Evolutionary conservation across 2,113 vertebrate species (phyloP).

Genomic region (Petromus typicus): DNA sequence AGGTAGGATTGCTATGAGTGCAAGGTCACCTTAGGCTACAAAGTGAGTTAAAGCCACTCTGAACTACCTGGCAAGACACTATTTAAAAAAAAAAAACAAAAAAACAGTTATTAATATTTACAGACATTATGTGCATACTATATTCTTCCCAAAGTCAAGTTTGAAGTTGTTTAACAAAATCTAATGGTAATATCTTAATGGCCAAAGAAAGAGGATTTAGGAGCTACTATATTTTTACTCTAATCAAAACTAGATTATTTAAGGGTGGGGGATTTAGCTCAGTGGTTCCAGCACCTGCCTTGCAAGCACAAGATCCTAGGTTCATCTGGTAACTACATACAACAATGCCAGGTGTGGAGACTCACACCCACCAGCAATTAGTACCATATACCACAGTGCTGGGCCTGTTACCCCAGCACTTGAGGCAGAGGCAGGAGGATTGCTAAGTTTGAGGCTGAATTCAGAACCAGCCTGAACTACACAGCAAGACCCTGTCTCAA

Average conservation of each 20-base stretch:
- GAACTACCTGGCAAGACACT: not conserved
- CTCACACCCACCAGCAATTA: no score
- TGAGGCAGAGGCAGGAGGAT: no score
- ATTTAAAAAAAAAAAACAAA: not conserved
- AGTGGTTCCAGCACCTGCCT: no score
- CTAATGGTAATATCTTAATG: slow-evolving; percentile 37
- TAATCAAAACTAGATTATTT: slow-evolving; percentile 62
- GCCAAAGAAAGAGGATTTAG: slow-evolving; percentile 17
- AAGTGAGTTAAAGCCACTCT: not conserved
- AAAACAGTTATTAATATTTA: slow-evolving; percentile 33
- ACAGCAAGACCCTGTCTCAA: no score
- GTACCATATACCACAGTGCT: no score
- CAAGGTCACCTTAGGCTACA: not conserved
- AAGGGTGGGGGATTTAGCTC: no score
- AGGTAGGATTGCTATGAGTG: not conserved
- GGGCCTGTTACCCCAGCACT: no score
- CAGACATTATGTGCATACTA: not conserved
- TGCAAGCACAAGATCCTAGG: no score
- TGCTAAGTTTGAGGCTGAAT: no score
- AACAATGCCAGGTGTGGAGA: no score
- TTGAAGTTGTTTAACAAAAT: slow-evolving; percentile 9
- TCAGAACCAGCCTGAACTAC: no score
- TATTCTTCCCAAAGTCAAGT: slow-evolving; percentile 5
- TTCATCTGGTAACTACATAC: no score
- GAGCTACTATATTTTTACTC: not conserved